Evolutionary conservation across 2,888 invertebrate species (phyloP), one percentile per base, ranked within the genome.

Genomic region (Hymenopus coronatus): DNA sequence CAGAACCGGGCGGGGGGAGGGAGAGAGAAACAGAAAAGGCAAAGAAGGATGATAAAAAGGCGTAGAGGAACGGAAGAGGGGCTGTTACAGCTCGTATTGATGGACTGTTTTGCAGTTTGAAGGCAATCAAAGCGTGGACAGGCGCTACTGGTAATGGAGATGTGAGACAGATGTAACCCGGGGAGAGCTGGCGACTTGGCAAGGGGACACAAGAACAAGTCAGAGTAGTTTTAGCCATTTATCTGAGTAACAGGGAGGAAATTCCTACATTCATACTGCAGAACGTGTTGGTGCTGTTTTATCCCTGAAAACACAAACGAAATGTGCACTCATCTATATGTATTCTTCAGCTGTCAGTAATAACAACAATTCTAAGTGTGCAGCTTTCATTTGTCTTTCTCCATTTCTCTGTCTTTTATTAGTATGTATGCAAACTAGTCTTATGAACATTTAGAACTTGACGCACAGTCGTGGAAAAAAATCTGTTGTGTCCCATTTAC

Each of bases 181-280:
- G 40, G 14, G 54, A 20, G 54, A 25, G 54, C 54, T 70, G 54
- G 54, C 54, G 54, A 70, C 54, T 70, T 70, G 54, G 54, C 54
- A 70, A 30, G 33, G 33, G 8, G 33, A 40, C 25, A 40, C 33
- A 27, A 84, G 27, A 27, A 46, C 33, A 20, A 40, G 84, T 84
- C 84, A 6, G 84, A 84, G 84, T 40, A 84, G 40, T 84, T 84
- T 84, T 84, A 84, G 30, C 30, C 84, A 84, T 84, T 84, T 84
- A 84, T 84, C 84, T 84, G 40, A 33, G 25, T 70, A 70, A 25
- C 15, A 70, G 54, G 54, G 54, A 70, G 54, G 54, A 70, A 70
- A 70, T 70, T 70, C 54, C 6, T 70, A 25, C 54, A 70, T 25
- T 70, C 54, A 70, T 25, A 70, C 54, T 70, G 54, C 54, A 70